A percentile compares a stretch with the other conserved stretches of the same genome.
Evolutionary conservation across 1,140 invertebrate species (phyloP).

Genomic region (Musca domestica): DNA sequence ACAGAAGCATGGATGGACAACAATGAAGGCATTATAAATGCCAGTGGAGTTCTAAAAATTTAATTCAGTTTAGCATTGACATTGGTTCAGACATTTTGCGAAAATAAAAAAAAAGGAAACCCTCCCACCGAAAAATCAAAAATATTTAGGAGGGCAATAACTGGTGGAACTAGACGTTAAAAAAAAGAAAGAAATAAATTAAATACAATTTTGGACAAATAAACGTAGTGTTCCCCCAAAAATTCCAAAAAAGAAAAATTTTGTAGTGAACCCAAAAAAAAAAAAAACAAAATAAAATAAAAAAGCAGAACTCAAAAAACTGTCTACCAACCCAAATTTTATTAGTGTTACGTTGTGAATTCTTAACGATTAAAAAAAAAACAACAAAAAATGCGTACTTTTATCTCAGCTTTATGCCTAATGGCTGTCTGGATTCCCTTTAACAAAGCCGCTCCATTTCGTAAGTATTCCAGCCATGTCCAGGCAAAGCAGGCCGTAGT

Average conservation of each 20-base stretch:
- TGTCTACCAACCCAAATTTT: background rate
- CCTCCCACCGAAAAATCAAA: background rate
- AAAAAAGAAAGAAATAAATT: background rate
- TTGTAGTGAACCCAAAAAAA: conserved; percentile 8
- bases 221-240: background rate
- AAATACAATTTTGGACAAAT: background rate
- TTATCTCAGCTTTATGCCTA: too few relatives aligned
- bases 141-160: too few relatives aligned
- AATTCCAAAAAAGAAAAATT: background rate
- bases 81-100: conserved; percentile 45
- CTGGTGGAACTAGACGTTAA: too few relatives aligned
- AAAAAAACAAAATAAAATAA: background rate
- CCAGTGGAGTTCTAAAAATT: conserved; percentile 46
- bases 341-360: too few relatives aligned
- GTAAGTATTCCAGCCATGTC: too few relatives aligned
- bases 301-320: background rate
- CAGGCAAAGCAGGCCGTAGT: too few relatives aligned
- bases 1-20: background rate
- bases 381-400: too few relatives aligned
- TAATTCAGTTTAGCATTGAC: conserved; percentile 54
- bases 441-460: too few relatives aligned
- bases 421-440: too few relatives aligned
- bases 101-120: conserved; percentile 5
- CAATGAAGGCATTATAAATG: conserved; percentile 49
- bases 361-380: too few relatives aligned